phyloP scores from a whole-genome alignment of 2,797 vertebrate species.

The Loris lydekkerianus region DNA sequence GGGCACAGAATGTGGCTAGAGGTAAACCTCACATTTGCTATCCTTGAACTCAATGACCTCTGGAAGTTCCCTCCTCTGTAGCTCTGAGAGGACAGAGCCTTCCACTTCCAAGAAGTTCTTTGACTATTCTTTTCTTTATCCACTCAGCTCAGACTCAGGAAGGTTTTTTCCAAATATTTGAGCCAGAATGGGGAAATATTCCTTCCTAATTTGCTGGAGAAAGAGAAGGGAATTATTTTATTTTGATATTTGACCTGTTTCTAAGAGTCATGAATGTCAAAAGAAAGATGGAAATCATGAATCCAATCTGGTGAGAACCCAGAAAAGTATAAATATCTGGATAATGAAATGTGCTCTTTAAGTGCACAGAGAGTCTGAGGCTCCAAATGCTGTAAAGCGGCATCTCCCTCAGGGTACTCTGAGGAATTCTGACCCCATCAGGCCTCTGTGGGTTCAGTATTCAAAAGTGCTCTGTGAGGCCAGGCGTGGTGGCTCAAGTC shows the following conservation, averaged over 20 bases:
- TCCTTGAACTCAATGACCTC: slow-evolving; percentile 6
- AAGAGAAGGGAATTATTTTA: neutral
- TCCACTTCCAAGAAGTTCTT: neutral
- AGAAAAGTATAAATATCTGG: neutral
- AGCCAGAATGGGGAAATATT: neutral
- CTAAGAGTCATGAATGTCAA: neutral
- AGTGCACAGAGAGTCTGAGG: neutral
- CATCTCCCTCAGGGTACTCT: neutral
- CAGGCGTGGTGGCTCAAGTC: too few relatives aligned
- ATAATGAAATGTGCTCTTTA: neutral
- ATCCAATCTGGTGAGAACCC: neutral
- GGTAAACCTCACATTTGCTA: neutral
- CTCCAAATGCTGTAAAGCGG: too few relatives aligned
- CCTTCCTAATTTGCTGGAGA: neutral
- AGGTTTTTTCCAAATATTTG: neutral
- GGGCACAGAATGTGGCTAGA: neutral
- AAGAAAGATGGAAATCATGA: neutral
- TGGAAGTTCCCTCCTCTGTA: neutral
- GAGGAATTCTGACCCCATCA: neutral
- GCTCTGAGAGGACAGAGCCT: neutral
- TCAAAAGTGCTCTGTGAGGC: neutral
- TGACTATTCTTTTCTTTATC: neutral
- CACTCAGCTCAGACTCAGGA: slow-evolving; percentile 30
- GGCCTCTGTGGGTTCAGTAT: neutral
- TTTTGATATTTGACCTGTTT: neutral